phyloP scores from a whole-genome alignment of 1,140 invertebrate species.

The Zaprionus inermis region DNA sequence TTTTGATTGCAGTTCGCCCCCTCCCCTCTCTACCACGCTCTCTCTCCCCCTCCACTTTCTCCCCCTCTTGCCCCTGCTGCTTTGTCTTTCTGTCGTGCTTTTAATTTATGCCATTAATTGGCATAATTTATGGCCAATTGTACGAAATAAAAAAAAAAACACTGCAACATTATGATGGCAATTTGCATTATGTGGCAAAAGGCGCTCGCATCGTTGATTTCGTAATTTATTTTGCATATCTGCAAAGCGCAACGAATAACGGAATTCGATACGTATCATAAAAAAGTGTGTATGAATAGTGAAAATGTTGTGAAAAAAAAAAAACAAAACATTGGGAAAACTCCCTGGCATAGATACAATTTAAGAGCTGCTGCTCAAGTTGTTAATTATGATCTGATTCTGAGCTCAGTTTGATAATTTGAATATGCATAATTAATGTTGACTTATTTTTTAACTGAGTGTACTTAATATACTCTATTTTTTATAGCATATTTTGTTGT shows the following conservation, averaged over 20 bases:
- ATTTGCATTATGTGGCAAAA: slow-evolving; percentile 53
- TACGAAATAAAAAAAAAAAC: slow-evolving; percentile 9
- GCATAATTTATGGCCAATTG: slow-evolving; percentile 67
- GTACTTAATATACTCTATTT: no score
- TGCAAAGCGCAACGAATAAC: slow-evolving; percentile 13
- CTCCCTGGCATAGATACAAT: not conserved
- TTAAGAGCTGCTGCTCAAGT: not conserved
- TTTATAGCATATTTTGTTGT: no score
- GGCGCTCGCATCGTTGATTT: slow-evolving; percentile 33
- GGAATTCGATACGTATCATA: slow-evolving; percentile 17
- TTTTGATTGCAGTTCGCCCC: slow-evolving; percentile 56
- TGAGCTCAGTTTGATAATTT: no score
- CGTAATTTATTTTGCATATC: slow-evolving; percentile 24
- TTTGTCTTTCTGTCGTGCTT: slow-evolving; percentile 50
- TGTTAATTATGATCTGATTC: not conserved
- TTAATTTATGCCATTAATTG: slow-evolving; percentile 74
- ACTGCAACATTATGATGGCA: slow-evolving; percentile 56
- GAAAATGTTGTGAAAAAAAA: not conserved
- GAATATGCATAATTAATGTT: no score
- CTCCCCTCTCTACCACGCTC: not conserved
- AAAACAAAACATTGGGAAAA: no score
- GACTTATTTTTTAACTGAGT: no score
- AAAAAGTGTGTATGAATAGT: slow-evolving; percentile 8
- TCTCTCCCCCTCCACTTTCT: not conserved
- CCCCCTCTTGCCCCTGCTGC: not conserved